Conservation (phyloP, 2,888 invertebrate species). For the Idaea straminata region DNA sequence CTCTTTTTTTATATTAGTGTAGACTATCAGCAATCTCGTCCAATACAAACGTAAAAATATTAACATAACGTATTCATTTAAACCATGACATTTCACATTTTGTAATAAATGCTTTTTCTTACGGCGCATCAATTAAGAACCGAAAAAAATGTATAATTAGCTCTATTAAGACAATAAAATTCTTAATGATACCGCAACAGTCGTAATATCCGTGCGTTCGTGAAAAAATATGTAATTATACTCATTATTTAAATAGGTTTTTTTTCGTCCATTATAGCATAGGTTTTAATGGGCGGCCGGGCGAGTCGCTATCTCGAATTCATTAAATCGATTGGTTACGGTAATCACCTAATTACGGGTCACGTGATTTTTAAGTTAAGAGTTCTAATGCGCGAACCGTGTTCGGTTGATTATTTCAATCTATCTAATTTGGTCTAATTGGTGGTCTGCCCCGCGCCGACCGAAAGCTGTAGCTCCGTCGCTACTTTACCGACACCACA, state of each 20-base stretch:
- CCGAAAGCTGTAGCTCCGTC: conserved; percentile 2
- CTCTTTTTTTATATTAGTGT: not conserved
- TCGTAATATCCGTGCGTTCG: conserved; percentile 74
- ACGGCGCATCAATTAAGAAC: conserved; percentile 76
- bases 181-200: conserved; percentile 79
- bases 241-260: conserved; percentile 79
- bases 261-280: conserved; percentile 68
- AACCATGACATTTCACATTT: conserved; percentile 80
- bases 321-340: conserved; percentile 79
- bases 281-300: conserved; percentile 69
- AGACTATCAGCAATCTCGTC: conserved; percentile 51
- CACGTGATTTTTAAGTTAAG: conserved; percentile 70
- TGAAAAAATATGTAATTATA: conserved; percentile 79
- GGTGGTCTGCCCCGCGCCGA: conserved; percentile 44
- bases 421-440: conserved; percentile 66
- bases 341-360: conserved; percentile 78
- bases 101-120: conserved; percentile 76
- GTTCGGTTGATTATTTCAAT: conserved; percentile 71
- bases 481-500: conserved; percentile 11
- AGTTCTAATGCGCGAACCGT: conserved; percentile 77
- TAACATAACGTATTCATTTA: conserved; percentile 78
- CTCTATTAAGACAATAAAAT: conserved; percentile 80
- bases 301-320: conserved; percentile 73
- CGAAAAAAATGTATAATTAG: conserved; percentile 80
- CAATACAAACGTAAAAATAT: conserved; percentile 71